These are phyloP conservation scores for Jacana jacana DNA, from an alignment of 2,113 vertebrate genomes.

Conservation along the genomic window DNA sequence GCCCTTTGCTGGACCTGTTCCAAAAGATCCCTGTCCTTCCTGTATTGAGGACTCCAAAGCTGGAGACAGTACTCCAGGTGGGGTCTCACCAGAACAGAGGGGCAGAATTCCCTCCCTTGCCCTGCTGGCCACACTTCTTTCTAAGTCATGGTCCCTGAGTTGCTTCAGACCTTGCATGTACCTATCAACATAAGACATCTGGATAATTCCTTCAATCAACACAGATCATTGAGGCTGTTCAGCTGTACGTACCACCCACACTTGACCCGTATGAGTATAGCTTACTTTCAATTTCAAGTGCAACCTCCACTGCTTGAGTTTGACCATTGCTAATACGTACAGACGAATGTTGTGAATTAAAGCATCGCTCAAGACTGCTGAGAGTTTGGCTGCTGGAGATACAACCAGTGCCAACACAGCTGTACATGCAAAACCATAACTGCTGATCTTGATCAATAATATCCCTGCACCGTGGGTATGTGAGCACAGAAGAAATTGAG, in stretches of 20 bases:
- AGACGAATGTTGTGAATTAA: background rate
- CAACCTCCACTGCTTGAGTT: background rate
- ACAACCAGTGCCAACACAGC: background rate
- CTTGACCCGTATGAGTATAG: background rate
- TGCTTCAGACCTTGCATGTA: rapidly evolving
- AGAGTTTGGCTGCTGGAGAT: background rate
- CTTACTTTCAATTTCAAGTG: too few species aligned
- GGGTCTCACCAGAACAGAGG: too few species aligned
- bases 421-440: background rate
- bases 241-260: too few species aligned
- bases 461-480: background rate
- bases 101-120: too few species aligned
- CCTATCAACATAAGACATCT: background rate
- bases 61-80: too few species aligned
- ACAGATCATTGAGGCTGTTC: background rate
- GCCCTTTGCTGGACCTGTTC: too few species aligned
- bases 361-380: background rate
- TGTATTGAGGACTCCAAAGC: too few species aligned
- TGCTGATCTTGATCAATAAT: background rate
- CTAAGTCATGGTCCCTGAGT: background rate
- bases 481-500: background rate
- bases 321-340: background rate
- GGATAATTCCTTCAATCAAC: background rate
- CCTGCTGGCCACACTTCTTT: too few species aligned
- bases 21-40: too few species aligned